Conservation (phyloP, 1,140 invertebrate genomes). For the Neuroterus valhalla region DNA sequence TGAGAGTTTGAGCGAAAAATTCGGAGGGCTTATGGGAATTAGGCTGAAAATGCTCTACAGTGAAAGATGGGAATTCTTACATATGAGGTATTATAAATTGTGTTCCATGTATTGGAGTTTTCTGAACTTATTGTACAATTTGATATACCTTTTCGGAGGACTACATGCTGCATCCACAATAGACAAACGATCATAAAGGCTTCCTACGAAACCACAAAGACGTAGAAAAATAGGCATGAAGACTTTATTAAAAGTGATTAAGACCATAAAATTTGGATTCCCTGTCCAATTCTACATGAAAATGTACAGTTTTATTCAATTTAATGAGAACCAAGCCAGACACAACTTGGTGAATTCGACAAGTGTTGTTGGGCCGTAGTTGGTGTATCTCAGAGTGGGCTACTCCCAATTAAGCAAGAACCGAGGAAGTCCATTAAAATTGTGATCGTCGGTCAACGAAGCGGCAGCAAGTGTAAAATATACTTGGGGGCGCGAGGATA, state of each 20-base stretch:
- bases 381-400: neutral
- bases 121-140: too few species aligned
- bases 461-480: constrained; percentile 38
- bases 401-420: constrained; percentile 34
- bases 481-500: constrained; percentile 45
- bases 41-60: neutral
- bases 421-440: constrained; percentile 35
- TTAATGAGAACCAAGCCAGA: too few species aligned
- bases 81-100: too few species aligned
- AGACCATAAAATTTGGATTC: too few species aligned
- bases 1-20: neutral
- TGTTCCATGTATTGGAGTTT: too few species aligned
- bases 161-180: too few species aligned
- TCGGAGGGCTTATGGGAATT: neutral
- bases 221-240: neutral
- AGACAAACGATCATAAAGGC: too few species aligned
- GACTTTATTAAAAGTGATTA: too few species aligned
- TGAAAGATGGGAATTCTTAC: neutral
- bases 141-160: too few species aligned
- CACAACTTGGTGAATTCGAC: neutral
- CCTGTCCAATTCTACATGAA: too few species aligned
- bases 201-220: neutral
- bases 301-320: too few species aligned
- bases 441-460: constrained; percentile 41
- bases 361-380: neutral